Evolutionary conservation across 2,113 vertebrate species (phyloP).

Genomic region (Ceyx melanurus): DNA sequence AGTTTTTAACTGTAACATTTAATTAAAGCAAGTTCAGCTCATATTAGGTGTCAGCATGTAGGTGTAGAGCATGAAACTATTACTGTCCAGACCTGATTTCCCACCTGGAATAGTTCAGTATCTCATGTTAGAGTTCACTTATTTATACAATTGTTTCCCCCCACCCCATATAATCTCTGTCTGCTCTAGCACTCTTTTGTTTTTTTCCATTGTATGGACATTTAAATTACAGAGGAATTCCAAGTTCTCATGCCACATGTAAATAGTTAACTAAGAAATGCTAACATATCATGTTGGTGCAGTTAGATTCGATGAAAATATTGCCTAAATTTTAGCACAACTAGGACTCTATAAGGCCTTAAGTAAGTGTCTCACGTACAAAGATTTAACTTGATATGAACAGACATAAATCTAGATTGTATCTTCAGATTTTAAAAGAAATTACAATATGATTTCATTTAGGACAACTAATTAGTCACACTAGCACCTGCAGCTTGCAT

Average conservation of each 20-base stretch:
- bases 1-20: not conserved
- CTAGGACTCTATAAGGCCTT: not conserved
- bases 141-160: not conserved
- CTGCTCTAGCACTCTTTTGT: not conserved
- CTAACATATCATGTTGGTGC: not conserved
- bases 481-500: not conserved
- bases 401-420: not conserved
- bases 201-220: not conserved
- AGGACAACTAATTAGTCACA: not conserved
- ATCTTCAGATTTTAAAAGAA: not conserved
- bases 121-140: not conserved
- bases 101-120: not conserved
- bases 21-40: not conserved
- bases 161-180: not conserved
- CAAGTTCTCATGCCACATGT: rapidly evolving
- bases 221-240: not conserved
- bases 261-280: not conserved
- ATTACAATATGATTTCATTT: rapidly evolving
- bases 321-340: not conserved
- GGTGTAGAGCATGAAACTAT: not conserved
- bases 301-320: not conserved
- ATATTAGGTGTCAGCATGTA: not conserved
- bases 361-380: rapidly evolving
- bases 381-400: not conserved
- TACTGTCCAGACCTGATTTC: not conserved